Evolutionary conservation across 1,140 invertebrate genomes (phyloP), one percentile per base, ranked within the genome.

Genomic region (Luehdorfia chinensis): DNA sequence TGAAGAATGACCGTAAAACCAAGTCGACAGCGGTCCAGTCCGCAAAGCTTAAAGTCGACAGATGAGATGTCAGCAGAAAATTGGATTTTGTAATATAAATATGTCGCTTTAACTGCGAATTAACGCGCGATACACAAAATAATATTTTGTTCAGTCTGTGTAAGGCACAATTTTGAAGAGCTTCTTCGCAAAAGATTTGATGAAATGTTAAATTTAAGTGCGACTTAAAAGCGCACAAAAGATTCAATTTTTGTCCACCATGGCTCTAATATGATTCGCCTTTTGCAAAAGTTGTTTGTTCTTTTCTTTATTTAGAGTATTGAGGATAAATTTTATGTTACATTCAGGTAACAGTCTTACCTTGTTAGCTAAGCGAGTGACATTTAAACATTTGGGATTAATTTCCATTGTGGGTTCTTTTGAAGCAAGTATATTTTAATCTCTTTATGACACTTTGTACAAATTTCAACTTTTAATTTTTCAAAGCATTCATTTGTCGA

Each of bases 1-100:
- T 53, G 64, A 80, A 65, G 63, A 78, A 70, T 75, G 73, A 76
- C 67, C 73, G 71, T 81, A 73, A 78, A 80, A 80, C 70, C 61
- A 58, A 70, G 69, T 57, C 73, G 79, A 85, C 81, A 75, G 66
- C 61, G 57, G 64, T 63, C 76, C 71, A 75, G 73, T 67, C 63
- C 66, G 66, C 61, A 71, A 64, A 72, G 71, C 61, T 80, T 83
- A 86, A 86, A 84, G 83, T 72, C 76, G 79, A 86, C 83, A 86
- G 75, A 79, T 84, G 76, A 84, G 69, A 84, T 78, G 83, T 83
- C 83, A 80, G 76, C 78, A 86, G 79, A 84, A 86, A 86, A 86
- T 86, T 83, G 83, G 83, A 84, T 86, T 84, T 84, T 62, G 75
- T 76, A 84, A 84, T 83, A 84, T 86, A 86, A 86, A 86, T 79